A percentile compares a stretch with the other conserved stretches of the same genome.
Evolutionary conservation across 2,113 vertebrate species (phyloP).

Genomic region (Urocolius indicus): DNA sequence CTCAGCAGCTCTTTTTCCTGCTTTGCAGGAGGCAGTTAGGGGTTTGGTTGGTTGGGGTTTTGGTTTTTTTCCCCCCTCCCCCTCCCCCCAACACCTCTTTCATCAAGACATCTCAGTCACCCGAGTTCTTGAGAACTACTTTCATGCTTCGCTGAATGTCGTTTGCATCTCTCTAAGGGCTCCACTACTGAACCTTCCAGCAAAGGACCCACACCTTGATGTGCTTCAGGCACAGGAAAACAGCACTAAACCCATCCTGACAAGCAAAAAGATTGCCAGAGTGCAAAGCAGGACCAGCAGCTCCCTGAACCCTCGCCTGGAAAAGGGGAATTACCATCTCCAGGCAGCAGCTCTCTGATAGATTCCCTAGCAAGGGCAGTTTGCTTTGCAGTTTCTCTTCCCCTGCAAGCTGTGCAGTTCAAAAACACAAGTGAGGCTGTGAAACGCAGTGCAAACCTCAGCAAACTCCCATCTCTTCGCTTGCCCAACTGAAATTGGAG

Average conservation of each 20-base stretch:
- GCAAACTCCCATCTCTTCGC: neutral
- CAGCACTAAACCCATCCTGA: neutral
- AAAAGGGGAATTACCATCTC: neutral
- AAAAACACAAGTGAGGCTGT: neutral
- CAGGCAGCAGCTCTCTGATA: neutral
- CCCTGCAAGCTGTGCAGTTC: neutral
- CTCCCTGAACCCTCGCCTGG: neutral
- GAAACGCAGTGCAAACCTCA: neutral
- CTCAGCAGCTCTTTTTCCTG: neutral
- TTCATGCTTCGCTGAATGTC: neutral
- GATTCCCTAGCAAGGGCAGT: neutral
- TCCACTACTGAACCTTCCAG: slow-evolving; percentile 27
- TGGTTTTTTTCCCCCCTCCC: neutral
- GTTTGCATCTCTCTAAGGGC: neutral
- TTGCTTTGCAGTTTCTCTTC: neutral
- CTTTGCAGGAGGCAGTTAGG: slow-evolving; percentile 4
- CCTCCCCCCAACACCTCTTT: no score
- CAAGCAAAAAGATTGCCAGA: neutral
- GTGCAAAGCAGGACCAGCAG: neutral
- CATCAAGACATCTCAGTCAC: neutral
- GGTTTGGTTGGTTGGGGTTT: neutral
- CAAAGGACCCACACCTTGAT: neutral
- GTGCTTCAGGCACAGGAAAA: neutral
- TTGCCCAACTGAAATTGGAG: no score
- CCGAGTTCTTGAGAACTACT: neutral